Evolutionary conservation across 1,140 invertebrate genomes (phyloP).

Genomic region (Procambarus clarkii): DNA sequence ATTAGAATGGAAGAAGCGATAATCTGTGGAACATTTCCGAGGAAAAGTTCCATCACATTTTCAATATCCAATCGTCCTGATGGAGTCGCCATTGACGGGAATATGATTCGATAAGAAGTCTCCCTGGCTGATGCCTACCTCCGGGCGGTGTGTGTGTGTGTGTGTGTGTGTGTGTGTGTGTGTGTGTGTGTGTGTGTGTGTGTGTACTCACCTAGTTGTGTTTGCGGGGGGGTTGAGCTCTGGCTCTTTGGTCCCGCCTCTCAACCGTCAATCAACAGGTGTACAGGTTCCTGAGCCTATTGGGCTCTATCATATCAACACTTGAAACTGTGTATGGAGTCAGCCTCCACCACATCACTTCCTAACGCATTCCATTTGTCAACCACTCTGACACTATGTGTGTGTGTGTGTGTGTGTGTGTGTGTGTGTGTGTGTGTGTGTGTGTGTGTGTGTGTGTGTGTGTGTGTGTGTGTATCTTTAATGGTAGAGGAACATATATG

Average conservation of each 20-base stretch:
- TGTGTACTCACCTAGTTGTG: not conserved
- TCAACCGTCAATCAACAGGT: too few relatives aligned
- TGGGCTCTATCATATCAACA: too few relatives aligned
- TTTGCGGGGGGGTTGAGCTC: too few relatives aligned
- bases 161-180: slow-evolving; percentile 51
- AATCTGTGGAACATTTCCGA: slow-evolving; percentile 55
- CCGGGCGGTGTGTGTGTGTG: not conserved
- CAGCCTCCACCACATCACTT: too few relatives aligned
- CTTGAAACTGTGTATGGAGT: too few relatives aligned
- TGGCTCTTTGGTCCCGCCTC: too few relatives aligned
- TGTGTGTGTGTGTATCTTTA: not conserved
- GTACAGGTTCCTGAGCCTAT: too few relatives aligned
- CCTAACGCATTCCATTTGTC: too few relatives aligned
- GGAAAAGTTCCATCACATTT: slow-evolving; percentile 58
- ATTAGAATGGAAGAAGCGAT: slow-evolving; percentile 17
- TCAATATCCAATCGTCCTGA: slow-evolving; percentile 66
- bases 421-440: slow-evolving; percentile 47
- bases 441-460: slow-evolving; percentile 49
- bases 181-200: slow-evolving; percentile 34
- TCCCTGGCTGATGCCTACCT: slow-evolving; percentile 46
- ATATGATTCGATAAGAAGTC: slow-evolving; percentile 64
- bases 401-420: slow-evolving; percentile 52
- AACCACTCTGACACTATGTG: too few relatives aligned
- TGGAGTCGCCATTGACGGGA: slow-evolving; percentile 63
- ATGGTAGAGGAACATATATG: not conserved